These are phyloP conservation scores for Rallus limicola DNA, from an alignment of 2,113 vertebrate genomes.

Conservation along the genomic window DNA sequence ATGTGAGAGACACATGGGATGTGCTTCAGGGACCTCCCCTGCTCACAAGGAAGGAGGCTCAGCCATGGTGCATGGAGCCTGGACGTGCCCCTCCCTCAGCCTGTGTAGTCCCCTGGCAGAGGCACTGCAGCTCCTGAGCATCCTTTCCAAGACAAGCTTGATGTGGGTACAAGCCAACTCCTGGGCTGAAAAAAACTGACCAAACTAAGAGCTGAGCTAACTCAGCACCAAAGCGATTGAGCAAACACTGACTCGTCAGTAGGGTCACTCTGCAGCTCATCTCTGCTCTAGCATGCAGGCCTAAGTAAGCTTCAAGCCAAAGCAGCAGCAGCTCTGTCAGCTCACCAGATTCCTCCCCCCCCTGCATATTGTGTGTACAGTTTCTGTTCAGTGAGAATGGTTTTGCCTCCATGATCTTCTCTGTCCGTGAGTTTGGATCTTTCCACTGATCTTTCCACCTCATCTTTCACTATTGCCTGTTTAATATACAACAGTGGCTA, in stretches of 20 bases:
- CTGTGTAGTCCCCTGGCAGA: neutral
- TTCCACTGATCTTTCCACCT: neutral
- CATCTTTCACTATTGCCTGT: neutral
- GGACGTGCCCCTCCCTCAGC: accelerated
- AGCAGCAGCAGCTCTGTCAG: neutral
- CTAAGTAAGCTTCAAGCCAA: neutral
- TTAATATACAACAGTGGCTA: neutral
- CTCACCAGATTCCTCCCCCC: neutral
- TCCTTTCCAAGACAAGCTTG: neutral
- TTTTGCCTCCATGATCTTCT: neutral
- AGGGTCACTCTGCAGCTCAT: neutral
- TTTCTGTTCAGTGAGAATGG: neutral
- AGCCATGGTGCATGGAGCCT: neutral
- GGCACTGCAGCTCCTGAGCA: accelerated
- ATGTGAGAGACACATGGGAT: accelerated
- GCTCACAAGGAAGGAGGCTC: neutral
- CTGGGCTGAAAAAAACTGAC: neutral
- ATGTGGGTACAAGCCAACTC: accelerated
- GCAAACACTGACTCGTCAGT: neutral
- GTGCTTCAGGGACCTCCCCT: neutral
- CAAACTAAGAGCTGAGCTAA: neutral
- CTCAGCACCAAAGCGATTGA: neutral
- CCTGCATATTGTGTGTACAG: neutral
- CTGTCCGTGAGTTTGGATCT: neutral
- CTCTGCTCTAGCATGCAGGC: neutral